These are phyloP conservation scores for Enchytraeus crypticus DNA, from an alignment of 2,888 invertebrate species.

Conservation along the genomic window DNA sequence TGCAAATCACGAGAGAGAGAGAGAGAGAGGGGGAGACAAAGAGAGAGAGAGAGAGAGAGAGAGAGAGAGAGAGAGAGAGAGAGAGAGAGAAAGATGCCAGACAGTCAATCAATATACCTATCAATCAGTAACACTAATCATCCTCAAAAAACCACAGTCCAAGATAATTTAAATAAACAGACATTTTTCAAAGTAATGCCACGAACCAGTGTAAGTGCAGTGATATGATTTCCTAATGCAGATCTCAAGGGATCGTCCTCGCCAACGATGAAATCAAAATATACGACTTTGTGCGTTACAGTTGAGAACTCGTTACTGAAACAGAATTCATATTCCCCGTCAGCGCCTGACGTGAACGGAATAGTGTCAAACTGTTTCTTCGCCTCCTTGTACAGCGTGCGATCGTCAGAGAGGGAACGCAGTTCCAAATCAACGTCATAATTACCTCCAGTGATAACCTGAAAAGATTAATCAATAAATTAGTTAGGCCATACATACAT, in stretches of 20 bases:
- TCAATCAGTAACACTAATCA: no score
- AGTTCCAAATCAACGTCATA: constrained; percentile 92
- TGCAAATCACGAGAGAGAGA: no score
- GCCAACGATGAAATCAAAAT: constrained; percentile 94
- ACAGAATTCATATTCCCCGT: constrained; percentile 52
- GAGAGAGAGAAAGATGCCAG: no score
- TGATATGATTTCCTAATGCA: constrained; percentile 1
- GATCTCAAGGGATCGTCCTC: constrained; percentile 62
- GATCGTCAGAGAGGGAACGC: constrained; percentile 75
- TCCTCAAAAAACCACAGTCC: no score
- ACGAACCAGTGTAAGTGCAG: constrained; percentile 73
- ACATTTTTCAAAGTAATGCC: no score
- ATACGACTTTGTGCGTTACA: constrained; percentile 94
- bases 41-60: no score
- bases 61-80: no score
- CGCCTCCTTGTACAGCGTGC: constrained; percentile 79
- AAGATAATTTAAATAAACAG: no score
- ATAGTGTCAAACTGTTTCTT: constrained; percentile 93
- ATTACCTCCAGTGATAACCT: constrained; percentile 98
- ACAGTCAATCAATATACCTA: no score
- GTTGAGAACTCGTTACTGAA: constrained; percentile 99
- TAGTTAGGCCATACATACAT: no score
- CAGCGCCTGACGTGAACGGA: constrained; percentile 51
- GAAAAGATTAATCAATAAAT: constrained; percentile 28
- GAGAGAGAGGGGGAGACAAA: no score